Percentiles rank a stretch among this genome's conserved stretches.
Evolutionary conservation across 2,888 invertebrate genomes (phyloP).

Genomic region (Pimpla rufipes): DNA sequence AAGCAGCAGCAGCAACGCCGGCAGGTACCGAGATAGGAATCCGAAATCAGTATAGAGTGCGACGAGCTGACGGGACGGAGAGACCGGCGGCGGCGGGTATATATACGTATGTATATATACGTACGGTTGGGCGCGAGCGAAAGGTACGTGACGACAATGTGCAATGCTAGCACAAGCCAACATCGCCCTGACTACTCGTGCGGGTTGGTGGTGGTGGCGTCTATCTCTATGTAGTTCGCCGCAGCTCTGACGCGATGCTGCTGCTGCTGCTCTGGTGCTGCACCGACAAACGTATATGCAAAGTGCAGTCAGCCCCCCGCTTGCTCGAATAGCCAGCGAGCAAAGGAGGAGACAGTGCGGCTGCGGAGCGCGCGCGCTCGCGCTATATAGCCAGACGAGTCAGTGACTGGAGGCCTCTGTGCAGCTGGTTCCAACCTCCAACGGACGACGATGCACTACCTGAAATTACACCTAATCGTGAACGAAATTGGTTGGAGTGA

Average conservation of each 20-base stretch:
- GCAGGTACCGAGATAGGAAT: slow-evolving; percentile 76
- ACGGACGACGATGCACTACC: background rate
- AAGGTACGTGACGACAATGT: slow-evolving; percentile 82
- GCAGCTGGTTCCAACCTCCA: background rate
- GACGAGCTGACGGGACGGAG: slow-evolving; percentile 54
- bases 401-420: background rate
- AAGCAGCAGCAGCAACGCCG: slow-evolving; percentile 8
- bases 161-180: slow-evolving; percentile 68
- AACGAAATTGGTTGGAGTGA: too few relatives aligned
- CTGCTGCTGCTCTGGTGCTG: background rate
- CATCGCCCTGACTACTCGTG: slow-evolving; percentile 27
- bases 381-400: background rate
- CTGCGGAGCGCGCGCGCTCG: background rate
- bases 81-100: background rate
- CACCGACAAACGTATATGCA: slow-evolving; percentile 55
- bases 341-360: slow-evolving; percentile 13
- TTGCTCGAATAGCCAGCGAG: slow-evolving; percentile 13
- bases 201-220: background rate
- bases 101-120: background rate
- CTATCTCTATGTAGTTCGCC: slow-evolving; percentile 12
- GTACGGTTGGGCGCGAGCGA: slow-evolving; percentile 51
- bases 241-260: slow-evolving; percentile 10
- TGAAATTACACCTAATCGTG: too few relatives aligned
- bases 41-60: slow-evolving; percentile 79
- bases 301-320: slow-evolving; percentile 31